Evolutionary conservation across 2,888 invertebrate genomes (phyloP).

Genomic region (Tachina fera): DNA sequence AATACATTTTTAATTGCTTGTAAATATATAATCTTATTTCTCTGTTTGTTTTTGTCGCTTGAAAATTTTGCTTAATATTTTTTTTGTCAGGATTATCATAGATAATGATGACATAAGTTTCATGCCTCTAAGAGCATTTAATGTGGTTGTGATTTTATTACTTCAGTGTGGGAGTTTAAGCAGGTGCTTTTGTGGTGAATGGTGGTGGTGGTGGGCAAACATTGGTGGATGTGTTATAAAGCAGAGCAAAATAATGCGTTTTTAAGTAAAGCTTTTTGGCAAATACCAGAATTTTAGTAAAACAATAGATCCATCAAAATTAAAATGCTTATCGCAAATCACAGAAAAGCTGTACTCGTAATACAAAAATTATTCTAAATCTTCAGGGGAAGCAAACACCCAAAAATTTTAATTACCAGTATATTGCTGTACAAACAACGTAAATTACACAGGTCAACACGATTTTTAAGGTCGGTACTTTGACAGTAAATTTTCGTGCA

Average conservation of each 20-base stretch:
- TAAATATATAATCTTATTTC: constrained; percentile 57
- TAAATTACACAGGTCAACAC: no score
- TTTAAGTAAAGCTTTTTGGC: constrained; percentile 15
- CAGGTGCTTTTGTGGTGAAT: constrained; percentile 74
- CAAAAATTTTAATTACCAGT: no score
- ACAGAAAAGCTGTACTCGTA: no score
- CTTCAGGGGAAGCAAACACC: no score
- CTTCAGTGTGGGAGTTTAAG: constrained; percentile 76
- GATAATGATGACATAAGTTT: constrained; percentile 68
- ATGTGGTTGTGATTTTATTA: constrained; percentile 23
- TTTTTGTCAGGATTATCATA: constrained; percentile 57
- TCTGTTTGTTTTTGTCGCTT: constrained; percentile 46
- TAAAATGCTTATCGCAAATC: no score
- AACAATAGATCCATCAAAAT: not conserved
- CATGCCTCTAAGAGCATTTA: constrained; percentile 47
- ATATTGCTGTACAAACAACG: no score
- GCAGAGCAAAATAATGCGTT: not conserved
- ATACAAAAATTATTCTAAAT: no score
- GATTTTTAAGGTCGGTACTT: no score
- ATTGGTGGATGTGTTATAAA: not conserved
- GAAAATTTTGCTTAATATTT: not conserved
- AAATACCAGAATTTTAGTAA: constrained; percentile 14
- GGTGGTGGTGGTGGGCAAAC: not conserved
- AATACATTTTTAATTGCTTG: constrained; percentile 64
- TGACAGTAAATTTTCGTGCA: no score